Conservation (phyloP, 2,888 invertebrate genomes). For the Byasa hedistus region DNA sequence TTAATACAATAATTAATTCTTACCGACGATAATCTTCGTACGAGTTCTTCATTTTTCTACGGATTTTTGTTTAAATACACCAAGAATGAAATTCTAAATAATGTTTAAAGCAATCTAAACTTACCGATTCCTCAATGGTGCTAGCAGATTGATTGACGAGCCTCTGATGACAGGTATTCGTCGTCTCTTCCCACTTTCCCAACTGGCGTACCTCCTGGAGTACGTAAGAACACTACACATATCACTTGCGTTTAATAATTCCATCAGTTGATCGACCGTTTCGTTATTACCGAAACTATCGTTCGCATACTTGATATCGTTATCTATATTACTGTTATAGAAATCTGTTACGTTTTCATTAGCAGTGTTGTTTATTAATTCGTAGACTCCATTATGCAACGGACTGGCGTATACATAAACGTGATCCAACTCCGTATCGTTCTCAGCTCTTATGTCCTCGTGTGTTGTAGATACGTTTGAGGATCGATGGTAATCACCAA, state of each 20-base stretch:
- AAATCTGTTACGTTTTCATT: slow-evolving; percentile 47
- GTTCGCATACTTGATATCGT: slow-evolving; percentile 38
- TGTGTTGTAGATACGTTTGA: slow-evolving; percentile 45
- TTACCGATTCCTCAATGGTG: slow-evolving; percentile 76
- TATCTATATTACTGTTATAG: slow-evolving; percentile 42
- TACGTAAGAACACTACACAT: slow-evolving; percentile 60
- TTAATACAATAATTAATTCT: no score
- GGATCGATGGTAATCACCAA: slow-evolving; percentile 56
- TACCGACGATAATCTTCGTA: no score
- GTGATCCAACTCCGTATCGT: slow-evolving; percentile 65
- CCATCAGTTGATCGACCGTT: slow-evolving; percentile 54
- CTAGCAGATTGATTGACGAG: slow-evolving; percentile 66
- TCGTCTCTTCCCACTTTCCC: slow-evolving; percentile 64
- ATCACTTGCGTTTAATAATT: slow-evolving; percentile 56
- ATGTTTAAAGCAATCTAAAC: slow-evolving; percentile 36
- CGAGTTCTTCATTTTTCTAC: no score
- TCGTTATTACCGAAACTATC: slow-evolving; percentile 42
- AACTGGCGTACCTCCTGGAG: slow-evolving; percentile 66
- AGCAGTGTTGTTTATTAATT: slow-evolving; percentile 55
- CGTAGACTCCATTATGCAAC: slow-evolving; percentile 68
- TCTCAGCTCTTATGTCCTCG: slow-evolving; percentile 56
- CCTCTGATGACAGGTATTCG: slow-evolving; percentile 46
- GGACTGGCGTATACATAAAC: slow-evolving; percentile 74
- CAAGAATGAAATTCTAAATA: no score
- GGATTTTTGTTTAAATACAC: no score